Conservation (phyloP, 2,113 vertebrate genomes). For the Pica pica region DNA sequence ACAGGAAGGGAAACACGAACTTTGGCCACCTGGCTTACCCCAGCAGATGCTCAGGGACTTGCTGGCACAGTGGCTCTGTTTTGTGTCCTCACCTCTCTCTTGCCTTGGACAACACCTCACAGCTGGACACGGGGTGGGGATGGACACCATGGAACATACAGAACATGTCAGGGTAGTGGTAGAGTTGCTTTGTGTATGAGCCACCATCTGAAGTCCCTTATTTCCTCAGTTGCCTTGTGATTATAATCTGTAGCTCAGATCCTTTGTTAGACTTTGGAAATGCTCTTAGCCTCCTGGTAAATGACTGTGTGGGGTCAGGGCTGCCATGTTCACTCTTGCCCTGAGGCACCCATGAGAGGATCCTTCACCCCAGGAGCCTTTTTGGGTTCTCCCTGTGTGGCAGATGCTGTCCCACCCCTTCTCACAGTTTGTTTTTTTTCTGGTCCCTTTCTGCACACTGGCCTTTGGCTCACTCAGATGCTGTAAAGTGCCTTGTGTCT, state of each 20-base stretch:
- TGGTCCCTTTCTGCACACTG: neutral
- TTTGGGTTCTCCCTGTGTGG: neutral
- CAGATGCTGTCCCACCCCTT: neutral
- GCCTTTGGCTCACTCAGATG: neutral
- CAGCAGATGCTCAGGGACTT: neutral
- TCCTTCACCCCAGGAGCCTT: neutral
- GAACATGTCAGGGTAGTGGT: neutral
- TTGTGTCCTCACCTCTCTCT: neutral
- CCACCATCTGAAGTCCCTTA: neutral
- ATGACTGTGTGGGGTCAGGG: neutral
- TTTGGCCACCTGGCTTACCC: neutral
- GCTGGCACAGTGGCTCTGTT: neutral
- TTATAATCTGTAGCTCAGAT: neutral
- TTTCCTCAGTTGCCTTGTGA: neutral
- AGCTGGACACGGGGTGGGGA: neutral
- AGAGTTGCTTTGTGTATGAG: neutral
- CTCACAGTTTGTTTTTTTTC: neutral
- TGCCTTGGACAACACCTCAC: neutral
- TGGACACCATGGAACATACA: accelerated
- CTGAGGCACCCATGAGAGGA: neutral
- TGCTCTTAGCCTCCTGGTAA: neutral
- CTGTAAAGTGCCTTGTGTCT: neutral
- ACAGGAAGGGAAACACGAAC: neutral
- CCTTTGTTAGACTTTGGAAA: neutral
- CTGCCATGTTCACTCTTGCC: neutral